Evolutionary conservation across 2,888 invertebrate species (phyloP).

Genomic region (Parnassius orleans): DNA sequence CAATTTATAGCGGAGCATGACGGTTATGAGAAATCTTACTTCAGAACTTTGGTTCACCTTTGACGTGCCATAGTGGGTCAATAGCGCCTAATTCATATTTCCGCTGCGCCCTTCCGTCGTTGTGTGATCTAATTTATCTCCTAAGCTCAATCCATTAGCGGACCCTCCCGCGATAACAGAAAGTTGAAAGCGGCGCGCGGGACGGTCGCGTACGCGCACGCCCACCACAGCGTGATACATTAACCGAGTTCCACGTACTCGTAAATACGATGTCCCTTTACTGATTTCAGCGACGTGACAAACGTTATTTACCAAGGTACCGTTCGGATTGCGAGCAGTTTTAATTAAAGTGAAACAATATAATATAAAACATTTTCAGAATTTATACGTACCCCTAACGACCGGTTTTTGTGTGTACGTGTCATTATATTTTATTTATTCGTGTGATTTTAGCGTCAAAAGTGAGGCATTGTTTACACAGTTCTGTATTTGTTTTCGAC

Average conservation of each 20-base stretch:
- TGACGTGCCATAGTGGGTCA: constrained; percentile 40
- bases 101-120: constrained; percentile 65
- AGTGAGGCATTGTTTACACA: constrained; percentile 44
- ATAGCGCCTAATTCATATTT: constrained; percentile 59
- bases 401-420: constrained; percentile 33
- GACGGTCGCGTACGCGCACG: constrained; percentile 42
- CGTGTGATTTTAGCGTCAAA: constrained; percentile 56
- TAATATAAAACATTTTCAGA: constrained; percentile 24
- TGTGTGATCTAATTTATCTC: constrained; percentile 70
- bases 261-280: constrained; percentile 21
- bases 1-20: too few relatives aligned
- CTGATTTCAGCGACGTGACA: constrained; percentile 3
- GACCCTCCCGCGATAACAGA: constrained; percentile 64
- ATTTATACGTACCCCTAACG: constrained; percentile 26
- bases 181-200: constrained; percentile 55
- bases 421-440: constrained; percentile 46
- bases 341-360: background rate
- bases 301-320: background rate
- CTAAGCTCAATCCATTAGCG: constrained; percentile 69
- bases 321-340: background rate
- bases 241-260: constrained; percentile 6
- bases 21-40: constrained; percentile 7
- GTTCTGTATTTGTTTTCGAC: constrained; percentile 32
- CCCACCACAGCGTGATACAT: constrained; percentile 20
- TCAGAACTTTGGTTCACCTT: constrained; percentile 22